phyloP scores from a whole-genome alignment of 2,797 vertebrate genomes.

The Danio aesculapii region DNA sequence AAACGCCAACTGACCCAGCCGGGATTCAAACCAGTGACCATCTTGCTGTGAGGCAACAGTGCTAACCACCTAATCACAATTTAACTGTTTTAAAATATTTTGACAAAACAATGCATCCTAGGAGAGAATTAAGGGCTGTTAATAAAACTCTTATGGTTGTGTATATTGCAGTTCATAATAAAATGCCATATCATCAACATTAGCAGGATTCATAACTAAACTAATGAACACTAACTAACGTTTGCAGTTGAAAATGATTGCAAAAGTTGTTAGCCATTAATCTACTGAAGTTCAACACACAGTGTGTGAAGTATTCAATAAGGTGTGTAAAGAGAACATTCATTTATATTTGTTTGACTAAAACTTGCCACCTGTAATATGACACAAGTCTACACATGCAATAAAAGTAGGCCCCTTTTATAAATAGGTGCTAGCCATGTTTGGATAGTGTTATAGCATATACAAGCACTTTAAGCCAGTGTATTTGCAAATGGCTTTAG shows the following conservation, averaged over 20 bases:
- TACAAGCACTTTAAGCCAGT: background rate
- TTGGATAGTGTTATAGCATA: background rate
- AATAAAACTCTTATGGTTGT: too few relatives aligned
- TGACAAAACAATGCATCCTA: too few relatives aligned
- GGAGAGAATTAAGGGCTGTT: too few relatives aligned
- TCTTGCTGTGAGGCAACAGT: too few relatives aligned
- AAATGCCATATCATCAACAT: too few relatives aligned
- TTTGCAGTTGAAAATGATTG: conserved; percentile 5
- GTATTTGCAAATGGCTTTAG: background rate
- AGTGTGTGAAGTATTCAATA: conserved; percentile 10
- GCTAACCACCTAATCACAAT: too few relatives aligned
- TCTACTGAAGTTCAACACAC: background rate
- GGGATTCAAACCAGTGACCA: too few relatives aligned
- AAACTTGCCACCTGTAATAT: conserved; percentile 16
- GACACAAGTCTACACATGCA: background rate
- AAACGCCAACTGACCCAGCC: too few relatives aligned
- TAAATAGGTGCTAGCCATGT: conserved; percentile 11
- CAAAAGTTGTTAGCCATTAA: background rate
- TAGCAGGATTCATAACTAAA: background rate
- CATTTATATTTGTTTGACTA: conserved; percentile 36
- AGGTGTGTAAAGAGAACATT: background rate
- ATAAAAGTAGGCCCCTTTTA: conserved; percentile 13
- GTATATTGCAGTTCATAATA: too few relatives aligned
- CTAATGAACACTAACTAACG: conserved; percentile 7
- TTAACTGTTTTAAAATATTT: too few relatives aligned